Conservation (phyloP, 1,140 invertebrate species). For the Pinna nobilis region DNA sequence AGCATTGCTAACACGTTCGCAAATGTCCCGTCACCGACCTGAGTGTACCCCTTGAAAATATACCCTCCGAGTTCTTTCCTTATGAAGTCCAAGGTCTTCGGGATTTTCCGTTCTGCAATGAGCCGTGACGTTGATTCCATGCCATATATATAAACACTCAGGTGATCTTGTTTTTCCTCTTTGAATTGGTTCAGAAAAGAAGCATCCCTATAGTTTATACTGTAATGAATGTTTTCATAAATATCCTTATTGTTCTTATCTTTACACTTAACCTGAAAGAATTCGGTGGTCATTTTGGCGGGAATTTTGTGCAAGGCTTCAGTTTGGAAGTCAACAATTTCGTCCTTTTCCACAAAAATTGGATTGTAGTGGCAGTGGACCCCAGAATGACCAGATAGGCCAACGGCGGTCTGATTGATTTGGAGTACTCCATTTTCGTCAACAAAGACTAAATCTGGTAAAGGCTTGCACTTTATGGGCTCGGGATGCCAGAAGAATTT, state of each 20-base stretch:
- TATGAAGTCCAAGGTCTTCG: slow-evolving; percentile 80
- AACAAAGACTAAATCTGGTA: slow-evolving; percentile 23
- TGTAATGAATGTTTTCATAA: slow-evolving; percentile 30
- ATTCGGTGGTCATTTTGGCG: slow-evolving; percentile 22
- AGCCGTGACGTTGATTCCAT: slow-evolving; percentile 89
- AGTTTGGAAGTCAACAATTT: slow-evolving; percentile 9
- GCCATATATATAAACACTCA: slow-evolving; percentile 31
- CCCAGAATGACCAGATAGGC: background rate
- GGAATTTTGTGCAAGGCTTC: slow-evolving; percentile 2
- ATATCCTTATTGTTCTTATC: slow-evolving; percentile 8
- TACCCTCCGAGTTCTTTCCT: slow-evolving; percentile 56
- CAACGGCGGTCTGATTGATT: slow-evolving; percentile 21
- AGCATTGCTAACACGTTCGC: slow-evolving; percentile 31
- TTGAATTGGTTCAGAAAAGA: background rate
- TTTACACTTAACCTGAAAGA: slow-evolving; percentile 30
- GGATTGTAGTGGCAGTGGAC: slow-evolving; percentile 21
- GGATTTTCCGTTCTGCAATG: slow-evolving; percentile 89
- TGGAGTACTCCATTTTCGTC: slow-evolving; percentile 17
- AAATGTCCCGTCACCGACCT: slow-evolving; percentile 52
- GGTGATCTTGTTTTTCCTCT: background rate
- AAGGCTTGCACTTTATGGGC: slow-evolving; percentile 16
- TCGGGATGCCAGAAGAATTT: slow-evolving; percentile 25
- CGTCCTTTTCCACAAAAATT: slow-evolving; percentile 11
- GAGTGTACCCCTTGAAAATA: slow-evolving; percentile 68
- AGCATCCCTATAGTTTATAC: slow-evolving; percentile 25